Conservation (phyloP, 23 tunicate species). For the Halocynthia aurantium region DNA sequence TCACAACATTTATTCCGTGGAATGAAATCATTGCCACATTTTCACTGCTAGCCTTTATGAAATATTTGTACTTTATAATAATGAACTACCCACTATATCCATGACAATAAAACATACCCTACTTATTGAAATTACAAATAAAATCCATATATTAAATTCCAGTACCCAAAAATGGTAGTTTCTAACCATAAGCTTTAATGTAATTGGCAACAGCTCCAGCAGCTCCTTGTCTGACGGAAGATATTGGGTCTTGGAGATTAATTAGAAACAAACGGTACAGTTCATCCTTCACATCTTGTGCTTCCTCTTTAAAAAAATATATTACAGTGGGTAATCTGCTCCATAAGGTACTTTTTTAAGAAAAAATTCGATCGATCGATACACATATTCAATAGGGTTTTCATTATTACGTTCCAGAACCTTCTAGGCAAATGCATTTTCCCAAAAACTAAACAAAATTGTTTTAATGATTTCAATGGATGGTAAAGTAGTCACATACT, state of each 20-base stretch:
- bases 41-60: background rate
- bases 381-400: too few relatives aligned
- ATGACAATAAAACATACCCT: too few relatives aligned
- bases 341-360: too few relatives aligned
- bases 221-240: conserved; percentile 94
- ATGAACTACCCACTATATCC: too few relatives aligned
- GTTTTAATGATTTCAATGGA: background rate
- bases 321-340: too few relatives aligned
- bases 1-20: too few relatives aligned
- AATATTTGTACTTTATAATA: too few relatives aligned
- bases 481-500: background rate
- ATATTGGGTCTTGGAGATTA: conserved; percentile 77
- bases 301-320: conserved; percentile 7
- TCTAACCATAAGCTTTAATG: conserved; percentile 51
- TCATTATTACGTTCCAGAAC: too few relatives aligned
- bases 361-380: too few relatives aligned
- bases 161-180: background rate
- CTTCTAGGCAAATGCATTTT: background rate
- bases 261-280: conserved; percentile 65
- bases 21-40: too few relatives aligned
- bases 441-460: background rate
- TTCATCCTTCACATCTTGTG: conserved; percentile 16
- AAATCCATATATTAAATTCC: too few relatives aligned
- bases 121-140: too few relatives aligned
- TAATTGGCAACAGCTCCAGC: conserved; percentile 75